phyloP scores from a whole-genome alignment of 2,797 vertebrate genomes.

The Forpus xanthops region DNA sequence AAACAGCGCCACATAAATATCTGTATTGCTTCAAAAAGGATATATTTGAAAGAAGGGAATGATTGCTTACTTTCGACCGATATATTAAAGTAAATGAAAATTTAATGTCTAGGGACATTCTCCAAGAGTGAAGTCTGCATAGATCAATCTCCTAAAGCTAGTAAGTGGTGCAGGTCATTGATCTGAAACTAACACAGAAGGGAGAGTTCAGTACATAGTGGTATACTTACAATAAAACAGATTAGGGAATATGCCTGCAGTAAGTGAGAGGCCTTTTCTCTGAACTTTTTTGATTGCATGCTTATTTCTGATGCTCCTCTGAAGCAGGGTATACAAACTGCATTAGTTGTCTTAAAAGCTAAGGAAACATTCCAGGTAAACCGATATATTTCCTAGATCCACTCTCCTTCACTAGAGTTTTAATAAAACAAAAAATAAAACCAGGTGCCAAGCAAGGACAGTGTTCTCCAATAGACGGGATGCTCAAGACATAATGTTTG shows the following conservation, averaged over 20 bases:
- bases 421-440: background rate
- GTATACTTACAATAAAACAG: background rate
- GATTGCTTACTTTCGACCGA: background rate
- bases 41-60: background rate
- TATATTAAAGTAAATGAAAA: conserved; percentile 4
- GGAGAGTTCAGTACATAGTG: background rate
- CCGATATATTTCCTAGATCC: background rate
- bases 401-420: background rate
- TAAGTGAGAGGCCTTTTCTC: background rate
- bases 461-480: background rate
- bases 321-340: background rate
- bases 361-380: background rate
- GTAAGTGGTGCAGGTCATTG: background rate
- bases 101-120: background rate
- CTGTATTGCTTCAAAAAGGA: background rate
- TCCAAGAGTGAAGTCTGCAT: background rate
- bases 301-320: background rate
- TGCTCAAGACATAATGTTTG: background rate
- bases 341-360: background rate
- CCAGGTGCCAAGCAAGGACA: background rate
- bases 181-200: background rate
- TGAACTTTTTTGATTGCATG: background rate
- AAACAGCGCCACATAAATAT: background rate
- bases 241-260: background rate
- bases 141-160: background rate